Percentiles rank a stretch among this genome's conserved stretches.
Evolutionary conservation across 2,888 invertebrate species (phyloP).

Genomic region (Boloria euphrosyne): DNA sequence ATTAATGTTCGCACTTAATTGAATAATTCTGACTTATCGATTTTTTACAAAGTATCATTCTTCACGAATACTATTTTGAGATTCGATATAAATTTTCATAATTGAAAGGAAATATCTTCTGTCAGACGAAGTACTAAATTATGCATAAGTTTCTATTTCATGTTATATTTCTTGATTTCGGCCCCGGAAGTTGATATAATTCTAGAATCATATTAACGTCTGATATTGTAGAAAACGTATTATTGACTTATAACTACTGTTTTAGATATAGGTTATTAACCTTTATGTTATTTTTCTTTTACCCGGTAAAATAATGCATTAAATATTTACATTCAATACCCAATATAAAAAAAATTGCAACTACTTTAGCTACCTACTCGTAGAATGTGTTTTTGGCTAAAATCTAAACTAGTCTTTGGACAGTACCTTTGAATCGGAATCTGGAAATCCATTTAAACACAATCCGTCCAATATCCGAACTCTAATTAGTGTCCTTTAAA

Average conservation of each 20-base stretch:
- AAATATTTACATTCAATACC: no score
- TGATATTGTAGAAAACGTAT: background rate
- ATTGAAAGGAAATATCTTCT: slow-evolving; percentile 2
- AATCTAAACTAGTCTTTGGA: slow-evolving; percentile 20
- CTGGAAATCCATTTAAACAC: slow-evolving; percentile 35
- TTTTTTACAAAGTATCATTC: slow-evolving; percentile 44
- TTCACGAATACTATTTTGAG: slow-evolving; percentile 10
- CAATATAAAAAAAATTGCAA: no score
- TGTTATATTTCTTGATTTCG: background rate
- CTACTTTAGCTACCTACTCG: no score
- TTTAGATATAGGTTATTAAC: no score
- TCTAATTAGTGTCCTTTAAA: slow-evolving; percentile 59
- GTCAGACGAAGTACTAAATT: slow-evolving; percentile 11
- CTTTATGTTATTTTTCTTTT: no score
- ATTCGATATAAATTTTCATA: background rate
- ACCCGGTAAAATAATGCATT: no score
- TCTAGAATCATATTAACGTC: background rate
- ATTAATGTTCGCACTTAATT: slow-evolving; percentile 75
- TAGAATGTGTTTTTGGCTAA: no score
- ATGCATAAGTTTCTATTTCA: slow-evolving; percentile 16
- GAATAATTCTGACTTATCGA: slow-evolving; percentile 71
- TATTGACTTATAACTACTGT: no score
- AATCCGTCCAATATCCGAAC: slow-evolving; percentile 47
- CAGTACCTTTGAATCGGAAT: background rate
- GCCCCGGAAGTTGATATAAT: background rate